Evolutionary conservation across 1,140 invertebrate species (phyloP), one percentile per base, ranked within the genome.

Genomic region (Mamestra configurata): DNA sequence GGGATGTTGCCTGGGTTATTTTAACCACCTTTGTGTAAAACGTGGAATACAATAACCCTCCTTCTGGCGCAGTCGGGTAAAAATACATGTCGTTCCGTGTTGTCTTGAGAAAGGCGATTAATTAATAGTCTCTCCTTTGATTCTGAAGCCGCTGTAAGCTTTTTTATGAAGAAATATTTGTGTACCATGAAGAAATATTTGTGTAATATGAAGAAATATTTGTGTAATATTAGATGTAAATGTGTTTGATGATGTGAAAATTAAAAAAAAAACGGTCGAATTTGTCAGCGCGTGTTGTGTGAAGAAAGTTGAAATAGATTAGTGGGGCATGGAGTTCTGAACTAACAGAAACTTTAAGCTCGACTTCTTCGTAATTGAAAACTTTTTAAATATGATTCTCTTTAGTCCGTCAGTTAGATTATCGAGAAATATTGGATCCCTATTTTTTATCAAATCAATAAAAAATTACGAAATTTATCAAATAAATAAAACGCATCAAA

Each of bases 71-170:
- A n/a, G n/a, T n/a, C n/a, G n/a, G n/a, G n/a, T 77, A 80, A 81
- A 68, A 82, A 77, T 84, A 84, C 82, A 82, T 77, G 82, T 76
- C 61, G 79, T 84, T 84, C 79, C 57, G 55, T 77, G 53, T 79
- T 57, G 66, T 80, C 53, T 75, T 64, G 71, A 27, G 77, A 75
- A 40, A 27, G 20, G 49, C 59, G 78, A 79, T 79, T 79, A 75
- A 79, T 79, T 75, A 75, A 79, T 79, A 57, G 53, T 43, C 24
- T 31, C n/a, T 35, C 15, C 64, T 79, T 79, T 79, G 46, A 77
- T 7, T 3, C 43, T 20, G 40, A 22, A 31, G 18, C 27, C 46
- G 75, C 75, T 77, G 43, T 53, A 24, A 35, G 70, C 35, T 55
- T 77, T 77, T 77, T n/a, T n/a, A n/a, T n/a, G n/a, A n/a, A n/a